Percentiles rank a stretch among this genome's conserved stretches.
These are phyloP conservation scores for Lithobates sylvaticus DNA, from an alignment of 2,797 vertebrate species.

Conservation along the genomic window DNA sequence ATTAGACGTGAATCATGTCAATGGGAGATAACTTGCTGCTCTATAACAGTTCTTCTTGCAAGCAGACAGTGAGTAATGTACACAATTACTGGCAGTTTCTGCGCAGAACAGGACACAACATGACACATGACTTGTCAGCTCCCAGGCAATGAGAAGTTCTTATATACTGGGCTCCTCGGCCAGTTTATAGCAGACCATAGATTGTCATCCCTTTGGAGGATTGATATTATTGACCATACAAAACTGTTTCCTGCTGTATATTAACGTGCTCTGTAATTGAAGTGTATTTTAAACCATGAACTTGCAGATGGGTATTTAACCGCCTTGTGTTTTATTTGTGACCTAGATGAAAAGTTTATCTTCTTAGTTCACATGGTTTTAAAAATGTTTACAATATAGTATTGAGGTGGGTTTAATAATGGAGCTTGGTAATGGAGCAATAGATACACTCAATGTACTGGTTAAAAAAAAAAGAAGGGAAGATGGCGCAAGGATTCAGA, in stretches of 20 bases:
- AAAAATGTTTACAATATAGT: too few relatives aligned
- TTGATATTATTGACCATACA: neutral
- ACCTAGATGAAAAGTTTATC: too few relatives aligned
- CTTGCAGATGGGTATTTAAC: too few relatives aligned
- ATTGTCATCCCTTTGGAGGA: neutral
- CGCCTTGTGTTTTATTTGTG: too few relatives aligned
- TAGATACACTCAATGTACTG: too few relatives aligned
- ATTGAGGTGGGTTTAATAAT: too few relatives aligned
- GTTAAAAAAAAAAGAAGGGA: too few relatives aligned
- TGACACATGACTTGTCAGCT: constrained; percentile 1
- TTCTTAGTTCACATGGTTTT: too few relatives aligned
- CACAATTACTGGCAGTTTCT: constrained; percentile 6
- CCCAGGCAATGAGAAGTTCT: neutral
- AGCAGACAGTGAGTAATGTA: constrained; percentile 24
- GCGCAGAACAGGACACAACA: constrained; percentile 6
- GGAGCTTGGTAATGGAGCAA: too few relatives aligned
- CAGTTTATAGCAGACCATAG: too few relatives aligned
- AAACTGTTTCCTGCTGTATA: neutral
- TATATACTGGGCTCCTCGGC: neutral
- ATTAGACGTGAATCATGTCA: neutral
- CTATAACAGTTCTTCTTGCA: neutral
- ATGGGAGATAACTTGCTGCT: neutral
- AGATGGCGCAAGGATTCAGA: too few relatives aligned
- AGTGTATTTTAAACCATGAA: too few relatives aligned
- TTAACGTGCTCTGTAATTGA: neutral